phyloP scores from a whole-genome alignment of 2,113 vertebrate genomes.

The Odontesthes bonariensis region DNA sequence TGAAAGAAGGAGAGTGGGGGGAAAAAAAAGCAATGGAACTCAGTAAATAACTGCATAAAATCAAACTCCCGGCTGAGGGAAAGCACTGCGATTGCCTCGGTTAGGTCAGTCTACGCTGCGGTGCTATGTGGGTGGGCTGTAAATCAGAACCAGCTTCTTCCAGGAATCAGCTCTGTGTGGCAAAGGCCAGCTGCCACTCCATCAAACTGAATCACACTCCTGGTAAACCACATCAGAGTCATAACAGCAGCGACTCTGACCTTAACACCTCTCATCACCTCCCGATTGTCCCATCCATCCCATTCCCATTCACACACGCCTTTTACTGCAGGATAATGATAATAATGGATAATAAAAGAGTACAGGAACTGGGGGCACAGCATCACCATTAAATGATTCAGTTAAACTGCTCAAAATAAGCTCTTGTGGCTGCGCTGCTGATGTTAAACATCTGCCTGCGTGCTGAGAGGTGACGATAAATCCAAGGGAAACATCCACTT shows the following conservation, averaged over 20 bases:
- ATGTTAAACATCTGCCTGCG: conserved; percentile 44
- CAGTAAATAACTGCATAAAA: conserved; percentile 77
- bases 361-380: conserved; percentile 6
- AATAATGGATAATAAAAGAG: conserved; percentile 51
- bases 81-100: conserved; percentile 59
- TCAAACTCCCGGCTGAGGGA: conserved; percentile 61
- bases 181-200: conserved; percentile 56
- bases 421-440: conserved; percentile 20
- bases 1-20: conserved; percentile 18
- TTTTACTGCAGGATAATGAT: conserved; percentile 46
- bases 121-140: conserved; percentile 78
- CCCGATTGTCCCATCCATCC: conserved; percentile 45
- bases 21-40: conserved; percentile 37
- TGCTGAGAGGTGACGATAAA: conserved; percentile 31
- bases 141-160: conserved; percentile 71
- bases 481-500: conserved; percentile 7
- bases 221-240: conserved; percentile 63
- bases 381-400: conserved; percentile 26
- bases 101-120: conserved; percentile 51
- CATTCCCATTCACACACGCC: conserved; percentile 48
- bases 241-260: conserved; percentile 36
- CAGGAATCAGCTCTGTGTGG: conserved; percentile 49
- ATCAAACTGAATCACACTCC: conserved; percentile 28
- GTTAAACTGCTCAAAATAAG: conserved; percentile 39
- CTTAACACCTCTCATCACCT: conserved; percentile 45